These are phyloP conservation scores for Hemicordylus capensis DNA, from an alignment of 2,113 vertebrate genomes.

Conservation along the genomic window DNA sequence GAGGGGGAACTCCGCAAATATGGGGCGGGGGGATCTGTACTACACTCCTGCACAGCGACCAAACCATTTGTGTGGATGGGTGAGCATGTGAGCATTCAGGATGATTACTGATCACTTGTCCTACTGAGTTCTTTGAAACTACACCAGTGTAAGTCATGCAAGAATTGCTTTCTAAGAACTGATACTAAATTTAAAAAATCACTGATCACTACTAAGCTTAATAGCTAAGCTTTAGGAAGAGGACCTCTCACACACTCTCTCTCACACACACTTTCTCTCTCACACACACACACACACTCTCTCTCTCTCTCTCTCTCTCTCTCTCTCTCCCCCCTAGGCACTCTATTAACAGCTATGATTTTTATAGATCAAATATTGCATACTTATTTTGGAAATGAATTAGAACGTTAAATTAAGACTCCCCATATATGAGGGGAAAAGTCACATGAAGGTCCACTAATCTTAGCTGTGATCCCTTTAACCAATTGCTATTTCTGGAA, in stretches of 20 bases:
- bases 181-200: not conserved
- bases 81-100: not conserved
- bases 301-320: conserved; percentile 1
- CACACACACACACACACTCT: too few relatives aligned
- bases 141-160: not conserved
- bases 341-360: not conserved
- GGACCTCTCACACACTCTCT: too few relatives aligned
- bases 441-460: conserved; percentile 20
- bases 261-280: too few relatives aligned
- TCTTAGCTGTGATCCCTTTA: conserved; percentile 29
- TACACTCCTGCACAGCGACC: too few relatives aligned
- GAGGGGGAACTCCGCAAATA: too few relatives aligned
- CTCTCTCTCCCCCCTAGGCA: not conserved
- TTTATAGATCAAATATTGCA: conserved; percentile 1
- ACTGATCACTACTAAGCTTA: not conserved
- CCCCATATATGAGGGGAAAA: conserved; percentile 6
- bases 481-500: conserved; percentile 17
- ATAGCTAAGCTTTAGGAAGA: not conserved
- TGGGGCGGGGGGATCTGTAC: too few relatives aligned
- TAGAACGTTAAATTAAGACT: not conserved
- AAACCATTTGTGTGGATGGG: too few relatives aligned
- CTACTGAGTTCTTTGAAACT: not conserved
- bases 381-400: not conserved
- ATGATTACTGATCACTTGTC: not conserved
- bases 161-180: not conserved